A percentile compares a stretch with the other conserved stretches of the same genome.
These are phyloP conservation scores for Nansenia antarctica DNA, from an alignment of 2,113 vertebrate genomes.

Conservation along the genomic window DNA sequence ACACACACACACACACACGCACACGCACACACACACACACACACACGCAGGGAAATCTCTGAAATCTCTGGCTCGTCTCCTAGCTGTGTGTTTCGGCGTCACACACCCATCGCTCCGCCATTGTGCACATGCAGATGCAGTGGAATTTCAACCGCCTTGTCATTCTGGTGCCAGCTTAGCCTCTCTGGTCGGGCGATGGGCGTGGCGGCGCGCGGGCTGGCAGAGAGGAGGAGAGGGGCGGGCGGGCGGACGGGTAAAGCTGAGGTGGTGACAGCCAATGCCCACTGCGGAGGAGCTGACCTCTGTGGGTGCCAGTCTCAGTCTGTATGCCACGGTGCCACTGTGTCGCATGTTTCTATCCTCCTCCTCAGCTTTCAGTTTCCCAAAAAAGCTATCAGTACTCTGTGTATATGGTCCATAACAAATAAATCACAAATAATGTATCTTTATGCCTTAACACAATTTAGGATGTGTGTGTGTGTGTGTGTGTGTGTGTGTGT, in stretches of 20 bases:
- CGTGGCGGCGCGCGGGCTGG: constrained; percentile 78
- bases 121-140: constrained; percentile 93
- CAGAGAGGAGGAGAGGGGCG: constrained; percentile 52
- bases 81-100: neutral
- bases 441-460: neutral
- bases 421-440: neutral
- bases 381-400: neutral
- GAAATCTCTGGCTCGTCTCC: neutral
- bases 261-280: constrained; percentile 40
- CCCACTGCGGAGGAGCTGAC: constrained; percentile 41
- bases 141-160: constrained; percentile 88
- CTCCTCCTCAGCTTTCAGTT: neutral
- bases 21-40: neutral
- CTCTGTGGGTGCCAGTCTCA: neutral
- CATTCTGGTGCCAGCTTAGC: constrained; percentile 78
- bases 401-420: neutral
- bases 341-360: neutral
- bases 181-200: constrained; percentile 74
- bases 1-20: constrained; percentile 13
- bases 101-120: constrained; percentile 61
- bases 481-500: constrained; percentile 6
- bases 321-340: neutral
- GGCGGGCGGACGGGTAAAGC: constrained; percentile 44
- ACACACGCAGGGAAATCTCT: neutral
- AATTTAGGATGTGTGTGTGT: neutral